A percentile compares a stretch with the other conserved stretches of the same genome.
phyloP scores from a whole-genome alignment of 2,888 invertebrate genomes.

The Nephrotoma flavescens region DNA sequence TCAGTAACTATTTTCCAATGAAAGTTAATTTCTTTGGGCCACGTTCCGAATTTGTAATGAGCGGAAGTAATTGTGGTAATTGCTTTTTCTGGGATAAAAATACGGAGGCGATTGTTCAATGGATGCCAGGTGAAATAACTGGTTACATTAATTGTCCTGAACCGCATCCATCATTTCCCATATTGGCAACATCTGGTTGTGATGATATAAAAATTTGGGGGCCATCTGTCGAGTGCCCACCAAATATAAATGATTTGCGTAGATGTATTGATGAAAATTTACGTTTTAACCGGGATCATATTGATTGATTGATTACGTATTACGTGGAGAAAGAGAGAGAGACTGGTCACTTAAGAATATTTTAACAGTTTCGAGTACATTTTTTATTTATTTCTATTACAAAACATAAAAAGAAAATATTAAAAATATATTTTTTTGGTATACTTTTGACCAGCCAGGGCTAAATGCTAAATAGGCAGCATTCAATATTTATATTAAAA shows the following conservation, averaged over 20 bases:
- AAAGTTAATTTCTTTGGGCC: conserved; percentile 92
- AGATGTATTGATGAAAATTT: conserved; percentile 17
- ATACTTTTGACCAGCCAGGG: too few relatives aligned
- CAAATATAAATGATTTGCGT: conserved; percentile 19
- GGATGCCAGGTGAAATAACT: conserved; percentile 62
- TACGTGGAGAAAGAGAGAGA: too few relatives aligned
- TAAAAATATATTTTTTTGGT: too few relatives aligned
- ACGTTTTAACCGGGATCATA: background rate
- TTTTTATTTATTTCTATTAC: too few relatives aligned
- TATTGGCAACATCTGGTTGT: conserved; percentile 74
- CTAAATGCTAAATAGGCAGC: too few relatives aligned
- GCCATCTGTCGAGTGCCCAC: conserved; percentile 42
- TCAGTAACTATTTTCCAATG: conserved; percentile 56
- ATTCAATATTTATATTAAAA: too few relatives aligned
- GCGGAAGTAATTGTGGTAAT: conserved; percentile 88
- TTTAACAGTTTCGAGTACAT: too few relatives aligned
- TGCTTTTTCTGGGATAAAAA: conserved; percentile 81
- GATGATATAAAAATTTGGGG: conserved; percentile 91
- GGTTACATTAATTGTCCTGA: conserved; percentile 89
- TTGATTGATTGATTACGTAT: too few relatives aligned
- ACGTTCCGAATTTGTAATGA: conserved; percentile 75
- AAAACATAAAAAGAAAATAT: too few relatives aligned
- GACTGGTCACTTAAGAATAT: too few relatives aligned
- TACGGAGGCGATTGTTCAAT: conserved; percentile 78
- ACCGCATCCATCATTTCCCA: conserved; percentile 74